These are phyloP conservation scores for Caiman crocodilus DNA, from an alignment of 2,797 vertebrate genomes.

Conservation along the genomic window DNA sequence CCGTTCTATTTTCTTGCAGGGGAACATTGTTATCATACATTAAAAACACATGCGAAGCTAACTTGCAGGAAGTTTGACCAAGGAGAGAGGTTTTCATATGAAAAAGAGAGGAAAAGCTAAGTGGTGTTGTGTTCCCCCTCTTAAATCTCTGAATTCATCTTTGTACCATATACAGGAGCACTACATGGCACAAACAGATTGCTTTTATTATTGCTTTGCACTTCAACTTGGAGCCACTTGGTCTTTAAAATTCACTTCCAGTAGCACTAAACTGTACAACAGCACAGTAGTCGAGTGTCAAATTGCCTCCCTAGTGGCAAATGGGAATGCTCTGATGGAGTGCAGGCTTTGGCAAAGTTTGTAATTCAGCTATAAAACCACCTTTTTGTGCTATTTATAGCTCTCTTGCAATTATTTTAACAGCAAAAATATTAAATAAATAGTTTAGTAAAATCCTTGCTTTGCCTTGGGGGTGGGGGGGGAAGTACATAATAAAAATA, in stretches of 20 bases:
- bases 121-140: neutral
- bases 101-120: neutral
- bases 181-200: neutral
- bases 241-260: neutral
- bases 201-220: neutral
- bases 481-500: neutral
- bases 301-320: rapidly evolving
- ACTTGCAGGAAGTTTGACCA: neutral
- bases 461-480: too few species aligned
- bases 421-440: neutral
- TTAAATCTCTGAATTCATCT: neutral
- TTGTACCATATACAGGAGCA: rapidly evolving
- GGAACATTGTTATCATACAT: neutral
- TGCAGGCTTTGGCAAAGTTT: too few species aligned
- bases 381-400: neutral
- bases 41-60: neutral
- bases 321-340: too few species aligned
- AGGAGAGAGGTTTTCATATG: neutral
- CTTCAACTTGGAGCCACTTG: rapidly evolving
- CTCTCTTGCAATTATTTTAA: neutral
- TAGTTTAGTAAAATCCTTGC: neutral
- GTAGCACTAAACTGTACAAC: rapidly evolving
- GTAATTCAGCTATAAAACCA: neutral
- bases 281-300: neutral
- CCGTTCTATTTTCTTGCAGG: neutral